These are phyloP conservation scores for Camptogramma bilineatum DNA, from an alignment of 2,888 invertebrate species.

Conservation along the genomic window DNA sequence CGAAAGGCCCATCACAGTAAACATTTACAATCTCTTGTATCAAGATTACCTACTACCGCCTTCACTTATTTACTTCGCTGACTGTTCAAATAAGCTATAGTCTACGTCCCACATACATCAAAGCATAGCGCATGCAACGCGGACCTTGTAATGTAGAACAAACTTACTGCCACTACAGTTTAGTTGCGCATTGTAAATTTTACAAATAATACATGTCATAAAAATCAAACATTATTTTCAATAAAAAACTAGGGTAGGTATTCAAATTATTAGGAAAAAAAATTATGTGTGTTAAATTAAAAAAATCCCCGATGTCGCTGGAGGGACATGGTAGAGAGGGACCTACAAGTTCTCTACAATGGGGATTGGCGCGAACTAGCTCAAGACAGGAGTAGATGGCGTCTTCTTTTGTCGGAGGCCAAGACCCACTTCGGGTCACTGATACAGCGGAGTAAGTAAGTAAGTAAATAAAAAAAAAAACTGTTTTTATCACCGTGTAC, in stretches of 20 bases:
- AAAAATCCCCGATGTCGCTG: no score
- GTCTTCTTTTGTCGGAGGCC: no score
- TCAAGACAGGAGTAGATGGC: no score
- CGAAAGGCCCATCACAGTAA: not conserved
- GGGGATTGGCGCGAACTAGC: no score
- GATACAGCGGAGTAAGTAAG: no score
- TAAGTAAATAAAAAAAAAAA: no score
- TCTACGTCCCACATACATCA: conserved; percentile 35
- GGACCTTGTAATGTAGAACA: conserved; percentile 69
- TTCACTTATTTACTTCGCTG: conserved; percentile 5
- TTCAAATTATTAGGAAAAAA: no score
- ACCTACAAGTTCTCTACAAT: no score
- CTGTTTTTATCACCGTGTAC: not conserved
- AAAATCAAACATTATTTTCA: not conserved
- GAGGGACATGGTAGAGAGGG: no score
- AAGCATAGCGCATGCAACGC: conserved; percentile 51
- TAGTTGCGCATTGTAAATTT: not conserved
- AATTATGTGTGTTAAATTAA: no score
- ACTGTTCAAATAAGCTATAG: conserved; percentile 20
- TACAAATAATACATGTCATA: not conserved
- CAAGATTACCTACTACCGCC: not conserved
- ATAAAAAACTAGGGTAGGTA: not conserved
- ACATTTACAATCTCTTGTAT: not conserved
- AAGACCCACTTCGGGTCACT: no score
- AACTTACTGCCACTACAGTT: conserved; percentile 48